Percentiles rank a stretch among this genome's conserved stretches.
Conservation (phyloP, 1,140 invertebrate genomes). For the Gryllus bimaculatus region DNA sequence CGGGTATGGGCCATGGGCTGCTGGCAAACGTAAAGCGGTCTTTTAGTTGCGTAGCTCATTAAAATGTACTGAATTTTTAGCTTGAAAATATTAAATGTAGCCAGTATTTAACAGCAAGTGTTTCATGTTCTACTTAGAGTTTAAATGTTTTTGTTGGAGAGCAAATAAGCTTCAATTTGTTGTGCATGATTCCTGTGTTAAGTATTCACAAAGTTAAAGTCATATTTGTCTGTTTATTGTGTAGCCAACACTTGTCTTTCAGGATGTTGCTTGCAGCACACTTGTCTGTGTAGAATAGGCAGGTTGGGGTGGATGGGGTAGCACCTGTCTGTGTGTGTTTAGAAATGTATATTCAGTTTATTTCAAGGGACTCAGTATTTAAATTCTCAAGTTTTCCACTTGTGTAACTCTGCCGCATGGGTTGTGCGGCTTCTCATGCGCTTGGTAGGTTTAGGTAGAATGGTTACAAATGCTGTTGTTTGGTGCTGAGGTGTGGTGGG, state of each 20-base stretch:
- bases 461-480: background rate
- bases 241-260: background rate
- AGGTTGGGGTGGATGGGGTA: background rate
- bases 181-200: background rate
- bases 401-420: background rate
- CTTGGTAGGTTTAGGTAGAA: background rate
- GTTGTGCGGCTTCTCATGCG: background rate
- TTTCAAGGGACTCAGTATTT: background rate
- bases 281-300: background rate
- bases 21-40: background rate
- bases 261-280: background rate
- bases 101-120: background rate
- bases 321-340: background rate
- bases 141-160: background rate
- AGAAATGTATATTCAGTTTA: background rate
- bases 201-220: background rate
- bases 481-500: constrained; percentile 2
- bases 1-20: background rate
- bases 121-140: constrained; percentile 5
- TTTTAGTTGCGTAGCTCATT: background rate
- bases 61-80: constrained; percentile 1
- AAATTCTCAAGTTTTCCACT: constrained; percentile 1
- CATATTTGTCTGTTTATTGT: constrained; percentile 5
- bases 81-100: background rate
- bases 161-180: background rate